A percentile compares a stretch with the other conserved stretches of the same genome.
These are phyloP conservation scores for Trimorus sp. DNA, from an alignment of 2,888 invertebrate genomes.

Conservation along the genomic window DNA sequence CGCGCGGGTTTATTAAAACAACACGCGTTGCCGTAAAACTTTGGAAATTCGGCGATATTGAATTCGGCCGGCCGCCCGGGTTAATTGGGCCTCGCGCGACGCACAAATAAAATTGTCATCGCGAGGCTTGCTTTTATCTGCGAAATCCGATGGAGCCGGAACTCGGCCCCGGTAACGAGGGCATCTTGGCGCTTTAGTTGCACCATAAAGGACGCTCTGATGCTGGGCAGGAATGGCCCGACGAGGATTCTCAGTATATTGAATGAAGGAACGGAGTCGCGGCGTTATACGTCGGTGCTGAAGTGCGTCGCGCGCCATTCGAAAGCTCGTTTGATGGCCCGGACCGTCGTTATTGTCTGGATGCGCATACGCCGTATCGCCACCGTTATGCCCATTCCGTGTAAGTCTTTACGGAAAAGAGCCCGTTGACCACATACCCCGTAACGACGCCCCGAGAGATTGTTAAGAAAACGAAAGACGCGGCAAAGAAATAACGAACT, in stretches of 20 bases:
- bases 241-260: conserved; percentile 64
- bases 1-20: conserved; percentile 67
- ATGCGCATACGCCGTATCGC: conserved; percentile 70
- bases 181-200: conserved; percentile 70
- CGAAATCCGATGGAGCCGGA: conserved; percentile 55
- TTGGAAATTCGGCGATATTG: conserved; percentile 54
- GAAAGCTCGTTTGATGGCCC: conserved; percentile 80
- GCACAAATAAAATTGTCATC: conserved; percentile 55
- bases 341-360: conserved; percentile 79
- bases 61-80: conserved; percentile 17
- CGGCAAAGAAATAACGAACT: not conserved
- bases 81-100: conserved; percentile 40
- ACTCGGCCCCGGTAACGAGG: conserved; percentile 61
- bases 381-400: conserved; percentile 56
- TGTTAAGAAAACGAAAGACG: conserved; percentile 71
- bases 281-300: conserved; percentile 72
- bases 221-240: conserved; percentile 67
- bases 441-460: conserved; percentile 77
- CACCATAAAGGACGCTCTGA: conserved; percentile 74
- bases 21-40: conserved; percentile 39
- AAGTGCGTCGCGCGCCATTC: conserved; percentile 78
- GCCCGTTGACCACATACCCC: conserved; percentile 78
- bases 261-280: conserved; percentile 70
- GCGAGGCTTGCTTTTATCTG: conserved; percentile 45
- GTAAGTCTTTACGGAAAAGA: conserved; percentile 66